Base-by-base conservation (phyloP, 1,140 invertebrate genomes). In the Musca domestica region DNA sequence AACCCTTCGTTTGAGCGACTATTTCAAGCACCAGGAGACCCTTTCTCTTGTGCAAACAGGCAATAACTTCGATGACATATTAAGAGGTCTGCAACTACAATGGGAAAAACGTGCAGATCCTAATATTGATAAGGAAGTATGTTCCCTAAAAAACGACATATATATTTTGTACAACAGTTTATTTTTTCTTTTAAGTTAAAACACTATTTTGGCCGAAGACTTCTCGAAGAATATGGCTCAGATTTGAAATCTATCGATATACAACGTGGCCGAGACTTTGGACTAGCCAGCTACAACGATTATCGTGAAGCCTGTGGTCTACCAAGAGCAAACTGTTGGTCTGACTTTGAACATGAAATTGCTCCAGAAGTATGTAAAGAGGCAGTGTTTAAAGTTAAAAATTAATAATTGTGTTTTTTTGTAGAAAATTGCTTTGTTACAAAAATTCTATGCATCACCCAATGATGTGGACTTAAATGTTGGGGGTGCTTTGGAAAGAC, bases 381-480 rank as follows among this genome's bases (percentile, higher is more conserved):
- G n/a, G n/a, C n/a, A n/a, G n/a, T n/a, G n/a, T n/a, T n/a, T n/a
- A n/a, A 41, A 41, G 27, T 30, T 30, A 3, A 10, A 41, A 41
- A 10, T 7, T 41, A 12, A 41, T 41, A 12, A 9, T n/a, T 68
- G 30, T 61, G 48, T 17, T 66, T 41, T 69, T 12, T 34, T 70
- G 3, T 22, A 80, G 78, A 77, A 77, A 78, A 77, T 80, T 30
- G 56, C 58, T 0, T 27, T 72, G 17, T n/a, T 80, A 51, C 73
- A 74, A 6, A 74, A 74, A 6, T 56, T 80, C 1, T 80, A 80
- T 20, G 63, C 71, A 47, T 66, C 72, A 17, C 88, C 89, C 0
- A 90, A 94, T 64, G 95, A 98, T 81, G 90, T 98, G 9, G 96
- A 98, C 74, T 81, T 98, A 15, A 91, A 90, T 41, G 90, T 95